These are phyloP conservation scores for Diorhabda carinulata DNA, from an alignment of 1,140 invertebrate genomes.

Conservation along the genomic window DNA sequence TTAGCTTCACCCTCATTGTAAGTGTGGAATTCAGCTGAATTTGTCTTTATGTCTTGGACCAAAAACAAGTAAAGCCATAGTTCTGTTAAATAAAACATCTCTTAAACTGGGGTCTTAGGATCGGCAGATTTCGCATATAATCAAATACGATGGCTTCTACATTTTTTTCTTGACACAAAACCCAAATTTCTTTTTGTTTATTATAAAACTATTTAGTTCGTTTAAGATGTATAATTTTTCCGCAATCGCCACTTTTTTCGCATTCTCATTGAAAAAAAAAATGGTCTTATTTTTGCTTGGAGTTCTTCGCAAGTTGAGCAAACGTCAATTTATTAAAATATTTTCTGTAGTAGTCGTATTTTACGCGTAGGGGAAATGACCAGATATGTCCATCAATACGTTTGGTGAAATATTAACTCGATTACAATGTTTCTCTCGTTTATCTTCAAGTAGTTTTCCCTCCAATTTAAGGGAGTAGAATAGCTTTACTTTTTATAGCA, in stretches of 20 bases:
- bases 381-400: too few species aligned
- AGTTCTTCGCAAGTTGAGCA: not conserved
- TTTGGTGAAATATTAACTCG: too few species aligned
- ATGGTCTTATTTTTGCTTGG: not conserved
- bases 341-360: too few species aligned
- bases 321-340: not conserved
- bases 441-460: not conserved
- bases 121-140: constrained; percentile 15
- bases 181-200: constrained; percentile 1
- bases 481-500: constrained; percentile 8
- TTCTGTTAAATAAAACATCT: constrained; percentile 13
- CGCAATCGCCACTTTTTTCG: not conserved
- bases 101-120: constrained; percentile 9
- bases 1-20: constrained; percentile 16
- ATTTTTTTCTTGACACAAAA: constrained; percentile 8
- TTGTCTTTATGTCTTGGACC: constrained; percentile 11
- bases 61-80: constrained; percentile 14
- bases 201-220: not conserved
- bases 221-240: constrained; percentile 5
- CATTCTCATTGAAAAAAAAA: not conserved
- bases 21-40: not conserved
- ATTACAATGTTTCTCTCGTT: not conserved
- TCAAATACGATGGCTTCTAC: constrained; percentile 13
- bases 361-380: too few species aligned
- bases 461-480: not conserved